A percentile compares a stretch with the other conserved stretches of the same genome.
phyloP scores from a whole-genome alignment of 35 echinoderm and acorn worm genomes.

The Apostichopus japonicus region DNA sequence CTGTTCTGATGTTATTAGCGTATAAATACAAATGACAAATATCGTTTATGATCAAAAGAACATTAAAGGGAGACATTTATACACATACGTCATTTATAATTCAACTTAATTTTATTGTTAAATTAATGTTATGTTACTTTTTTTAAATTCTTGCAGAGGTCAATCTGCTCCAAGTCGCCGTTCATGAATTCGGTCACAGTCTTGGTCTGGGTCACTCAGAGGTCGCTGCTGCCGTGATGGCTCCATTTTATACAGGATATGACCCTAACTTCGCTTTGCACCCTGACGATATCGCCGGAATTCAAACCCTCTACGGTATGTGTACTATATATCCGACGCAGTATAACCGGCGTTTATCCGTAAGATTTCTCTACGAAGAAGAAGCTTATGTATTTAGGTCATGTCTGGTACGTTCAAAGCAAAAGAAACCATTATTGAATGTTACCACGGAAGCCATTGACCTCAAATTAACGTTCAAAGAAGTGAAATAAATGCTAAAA shows the following conservation, averaged over 20 bases:
- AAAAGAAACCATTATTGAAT: too few relatives aligned
- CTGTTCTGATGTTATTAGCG: neutral
- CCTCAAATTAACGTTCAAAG: too few relatives aligned
- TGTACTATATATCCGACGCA: neutral
- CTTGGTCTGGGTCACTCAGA: slow-evolving; percentile 89
- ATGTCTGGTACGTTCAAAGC: too few relatives aligned
- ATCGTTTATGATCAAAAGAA: neutral
- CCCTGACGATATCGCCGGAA: slow-evolving; percentile 83
- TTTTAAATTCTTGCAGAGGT: slow-evolving; percentile 45
- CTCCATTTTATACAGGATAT: slow-evolving; percentile 80
- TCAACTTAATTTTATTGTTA: neutral
- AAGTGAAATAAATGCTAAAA: too few relatives aligned
- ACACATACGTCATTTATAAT: neutral
- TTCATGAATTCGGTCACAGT: slow-evolving; percentile 97
- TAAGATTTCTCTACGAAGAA: too few relatives aligned
- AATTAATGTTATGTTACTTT: neutral
- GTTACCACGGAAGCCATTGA: too few relatives aligned
- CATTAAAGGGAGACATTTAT: neutral
- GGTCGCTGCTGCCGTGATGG: slow-evolving; percentile 73
- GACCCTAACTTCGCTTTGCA: slow-evolving; percentile 70
- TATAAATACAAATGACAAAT: neutral
- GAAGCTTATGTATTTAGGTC: too few relatives aligned
- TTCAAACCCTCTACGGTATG: slow-evolving; percentile 87
- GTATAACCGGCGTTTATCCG: too few relatives aligned
- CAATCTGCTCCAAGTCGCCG: slow-evolving; percentile 88